These are phyloP conservation scores for Apodemia hepburni DNA, from an alignment of 2,888 invertebrate genomes.

Conservation along the genomic window DNA sequence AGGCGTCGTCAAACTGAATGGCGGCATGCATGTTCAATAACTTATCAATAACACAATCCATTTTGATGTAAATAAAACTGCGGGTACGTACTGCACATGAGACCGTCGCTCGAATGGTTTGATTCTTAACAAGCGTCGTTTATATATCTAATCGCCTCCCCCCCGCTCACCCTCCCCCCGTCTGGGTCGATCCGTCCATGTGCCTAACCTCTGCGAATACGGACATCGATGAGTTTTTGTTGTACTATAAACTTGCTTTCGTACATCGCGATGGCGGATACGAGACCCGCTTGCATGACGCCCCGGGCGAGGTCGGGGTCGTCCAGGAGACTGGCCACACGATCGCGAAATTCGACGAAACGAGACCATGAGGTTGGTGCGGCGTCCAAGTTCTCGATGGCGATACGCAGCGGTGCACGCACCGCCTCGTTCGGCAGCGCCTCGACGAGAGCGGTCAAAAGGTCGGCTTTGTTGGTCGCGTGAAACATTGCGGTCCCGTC, in stretches of 20 bases:
- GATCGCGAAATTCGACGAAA: constrained; percentile 8
- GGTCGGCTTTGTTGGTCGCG: constrained; percentile 11
- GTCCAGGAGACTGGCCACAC: too few relatives aligned
- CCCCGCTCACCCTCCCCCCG: neutral
- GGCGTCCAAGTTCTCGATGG: too few relatives aligned
- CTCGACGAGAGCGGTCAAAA: neutral
- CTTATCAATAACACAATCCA: constrained; percentile 8
- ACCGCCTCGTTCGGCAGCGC: too few relatives aligned
- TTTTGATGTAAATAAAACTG: neutral
- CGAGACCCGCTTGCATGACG: too few relatives aligned
- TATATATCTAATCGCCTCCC: neutral
- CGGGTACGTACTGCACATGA: neutral
- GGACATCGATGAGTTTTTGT: neutral
- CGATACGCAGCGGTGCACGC: too few relatives aligned
- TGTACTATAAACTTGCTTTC: too few relatives aligned
- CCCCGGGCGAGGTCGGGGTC: too few relatives aligned
- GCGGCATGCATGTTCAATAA: neutral
- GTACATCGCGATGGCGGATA: too few relatives aligned
- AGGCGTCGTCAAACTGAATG: neutral
- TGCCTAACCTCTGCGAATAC: neutral
- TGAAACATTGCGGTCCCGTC: constrained; percentile 2
- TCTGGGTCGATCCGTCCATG: neutral
- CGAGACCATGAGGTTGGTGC: neutral
- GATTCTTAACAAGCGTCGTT: neutral
- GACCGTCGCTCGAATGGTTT: neutral